Base-by-base conservation (phyloP, 1,140 invertebrate genomes). In the Varroa destructor region DNA sequence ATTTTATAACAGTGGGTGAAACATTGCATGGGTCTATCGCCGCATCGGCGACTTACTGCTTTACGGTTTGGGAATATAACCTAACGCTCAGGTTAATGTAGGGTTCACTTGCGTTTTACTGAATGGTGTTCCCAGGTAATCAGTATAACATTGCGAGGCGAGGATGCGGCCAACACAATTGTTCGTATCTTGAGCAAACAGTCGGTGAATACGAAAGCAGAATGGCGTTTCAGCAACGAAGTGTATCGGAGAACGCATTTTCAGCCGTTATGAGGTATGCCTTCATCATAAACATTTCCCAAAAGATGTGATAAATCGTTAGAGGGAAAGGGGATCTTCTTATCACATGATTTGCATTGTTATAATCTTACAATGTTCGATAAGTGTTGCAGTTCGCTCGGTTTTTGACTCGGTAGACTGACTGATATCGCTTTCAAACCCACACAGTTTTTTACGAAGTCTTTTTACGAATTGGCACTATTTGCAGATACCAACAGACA, bases 111-210 rank as follows among this genome's bases (percentile, higher is more conserved):
- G 46, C 46, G 3, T 3, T 51, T 8, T 3, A 51, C 46, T 8
- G 46, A 3, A 51, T 51, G 46, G 46, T 2, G 10, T 37, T 8
- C 8, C 1, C 61, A 67, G 61, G 61, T 14, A n/a, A 43, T 67
- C 61, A 67, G 8, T 67, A 67, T 46, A n/a, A 67, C 61, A 46
- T 67, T 3, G 61, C 61, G 40, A 67, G 61, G 46, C 10, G 61
- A 4, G 61, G 61, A 2, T 67, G 61, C 8, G 61, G 61, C 14
- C 61, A 67, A 40, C 61, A 67, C 37, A 67, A 67, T 67, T 67
- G 61, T 40, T 67, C 61, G 4, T 67, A 67, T 46, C 61, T 67
- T 46, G 61, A 67, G 36, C 61, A 67, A 67, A 67, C 61, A 40
- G 40, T 67, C 8, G 61, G 61, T 14, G 61, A 67, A 40, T 67